Base-by-base conservation (phyloP, 2,113 vertebrate genomes). In the Nanorana parkeri region DNA sequence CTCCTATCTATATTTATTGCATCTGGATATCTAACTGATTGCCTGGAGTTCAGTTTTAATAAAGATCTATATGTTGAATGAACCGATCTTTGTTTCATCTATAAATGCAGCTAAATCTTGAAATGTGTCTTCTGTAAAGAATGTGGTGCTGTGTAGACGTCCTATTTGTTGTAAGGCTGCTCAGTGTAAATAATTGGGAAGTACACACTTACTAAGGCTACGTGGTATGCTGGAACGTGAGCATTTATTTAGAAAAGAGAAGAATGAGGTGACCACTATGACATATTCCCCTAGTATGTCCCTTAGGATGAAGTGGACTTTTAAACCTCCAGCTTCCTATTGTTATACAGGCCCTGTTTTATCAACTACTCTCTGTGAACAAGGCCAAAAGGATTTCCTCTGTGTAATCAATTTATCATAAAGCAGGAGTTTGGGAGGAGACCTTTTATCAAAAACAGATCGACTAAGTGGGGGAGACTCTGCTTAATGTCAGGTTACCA, bases 241-340 rank as follows among this genome's bases (percentile, higher is more conserved):
- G 41, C 10, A 47, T 47, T 47, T 74, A 36, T 23, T 74, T 74
- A n/a, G 41, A 58, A 58, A 17, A 36, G 11, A 60, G 17, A 74
- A 74, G 51, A 73, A 74, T 32, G 4, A 74, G 54, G 26, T 58
- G 28, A 24, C 24, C 20, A 21, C 21, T 21, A 58, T 36, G 20
- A 23, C 52, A 60, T 58, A 10, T 74, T 74, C 21, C 69, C 71
- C 20, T 60, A 19, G 54, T 28, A 28, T 15, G 54, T 74, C 71
- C n/a, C 71, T 58, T 13, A 74, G 63, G 63, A 78, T 32, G 23
- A 21, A 36, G 17, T 55, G 51, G 36, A 67, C 77, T 67, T 67
- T 78, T 55, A 67, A 67, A 56, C 51, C 29, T 16, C 52, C 20
- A 68, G 76, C 28, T 67, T 78, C 47, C 52, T 67, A 78, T 78